Conservation (phyloP, 2,888 invertebrate genomes). For the Ommatoiulus sabulosus region DNA sequence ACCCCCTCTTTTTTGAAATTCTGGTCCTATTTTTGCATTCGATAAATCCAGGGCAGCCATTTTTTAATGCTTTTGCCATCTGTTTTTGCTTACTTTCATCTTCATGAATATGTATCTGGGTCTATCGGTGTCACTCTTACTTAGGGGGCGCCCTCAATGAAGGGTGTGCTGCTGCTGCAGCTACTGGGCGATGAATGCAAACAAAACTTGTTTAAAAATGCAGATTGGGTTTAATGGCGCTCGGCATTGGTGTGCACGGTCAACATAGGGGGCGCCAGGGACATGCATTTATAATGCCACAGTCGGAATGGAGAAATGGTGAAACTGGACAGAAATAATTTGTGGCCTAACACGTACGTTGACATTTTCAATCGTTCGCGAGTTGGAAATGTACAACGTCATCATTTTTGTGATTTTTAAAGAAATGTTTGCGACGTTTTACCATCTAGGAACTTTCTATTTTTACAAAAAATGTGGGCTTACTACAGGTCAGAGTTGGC, state of each 20-base stretch:
- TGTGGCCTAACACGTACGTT: too few relatives aligned
- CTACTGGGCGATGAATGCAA: neutral
- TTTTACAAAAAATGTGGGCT: too few relatives aligned
- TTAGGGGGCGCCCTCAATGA: neutral
- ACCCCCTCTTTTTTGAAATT: neutral
- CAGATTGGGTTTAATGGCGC: conserved; percentile 30
- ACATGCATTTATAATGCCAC: conserved; percentile 5
- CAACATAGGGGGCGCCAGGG: neutral
- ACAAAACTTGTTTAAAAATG: conserved; percentile 45
- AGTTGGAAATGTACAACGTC: too few relatives aligned
- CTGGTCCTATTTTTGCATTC: neutral
- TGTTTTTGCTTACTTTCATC: conserved; percentile 44
- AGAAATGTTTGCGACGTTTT: too few relatives aligned
- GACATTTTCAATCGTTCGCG: too few relatives aligned
- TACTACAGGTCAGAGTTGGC: too few relatives aligned
- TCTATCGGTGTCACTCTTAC: conserved; percentile 44
- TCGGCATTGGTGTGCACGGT: neutral
- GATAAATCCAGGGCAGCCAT: neutral
- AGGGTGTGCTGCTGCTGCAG: neutral
- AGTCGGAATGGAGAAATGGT: too few relatives aligned
- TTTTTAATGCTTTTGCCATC: neutral
- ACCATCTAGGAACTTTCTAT: too few relatives aligned
- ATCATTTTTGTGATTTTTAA: too few relatives aligned
- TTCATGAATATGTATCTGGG: conserved; percentile 47
- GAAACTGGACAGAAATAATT: too few relatives aligned